These are phyloP conservation scores for Brachyptera putata DNA, from an alignment of 2,888 invertebrate genomes.

Conservation along the genomic window DNA sequence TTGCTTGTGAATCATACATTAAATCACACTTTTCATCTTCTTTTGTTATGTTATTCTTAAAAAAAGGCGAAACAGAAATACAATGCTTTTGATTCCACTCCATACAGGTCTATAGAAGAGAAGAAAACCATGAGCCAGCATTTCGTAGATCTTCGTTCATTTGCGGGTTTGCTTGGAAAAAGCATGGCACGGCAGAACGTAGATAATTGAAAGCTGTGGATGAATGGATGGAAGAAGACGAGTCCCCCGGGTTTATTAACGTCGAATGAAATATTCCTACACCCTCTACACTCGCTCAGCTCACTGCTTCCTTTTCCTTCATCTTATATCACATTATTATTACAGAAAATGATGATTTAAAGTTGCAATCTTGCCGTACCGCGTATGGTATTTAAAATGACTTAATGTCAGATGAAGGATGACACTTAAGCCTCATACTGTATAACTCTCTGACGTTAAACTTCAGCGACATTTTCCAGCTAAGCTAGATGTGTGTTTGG, in stretches of 20 bases:
- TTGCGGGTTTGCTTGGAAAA: too few relatives aligned
- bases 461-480: not conserved
- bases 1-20: too few relatives aligned
- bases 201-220: constrained; percentile 1
- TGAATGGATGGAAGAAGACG: constrained; percentile 3
- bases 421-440: constrained; percentile 17
- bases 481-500: not conserved
- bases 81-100: too few relatives aligned
- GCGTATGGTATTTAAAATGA: constrained; percentile 7
- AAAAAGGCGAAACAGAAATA: too few relatives aligned
- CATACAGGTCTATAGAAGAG: too few relatives aligned
- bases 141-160: too few relatives aligned
- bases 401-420: constrained; percentile 4
- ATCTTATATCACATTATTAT: constrained; percentile 23
- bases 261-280: constrained; percentile 25
- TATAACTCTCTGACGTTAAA: too few relatives aligned
- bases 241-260: constrained; percentile 25
- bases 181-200: not conserved
- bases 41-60: too few relatives aligned
- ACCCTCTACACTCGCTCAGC: not conserved
- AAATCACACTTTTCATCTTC: too few relatives aligned
- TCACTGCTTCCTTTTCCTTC: not conserved
- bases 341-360: constrained; percentile 26
- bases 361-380: constrained; percentile 24
- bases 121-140: too few relatives aligned